These are phyloP conservation scores for Eira barbara DNA, from an alignment of 2,113 vertebrate genomes.

Conservation along the genomic window DNA sequence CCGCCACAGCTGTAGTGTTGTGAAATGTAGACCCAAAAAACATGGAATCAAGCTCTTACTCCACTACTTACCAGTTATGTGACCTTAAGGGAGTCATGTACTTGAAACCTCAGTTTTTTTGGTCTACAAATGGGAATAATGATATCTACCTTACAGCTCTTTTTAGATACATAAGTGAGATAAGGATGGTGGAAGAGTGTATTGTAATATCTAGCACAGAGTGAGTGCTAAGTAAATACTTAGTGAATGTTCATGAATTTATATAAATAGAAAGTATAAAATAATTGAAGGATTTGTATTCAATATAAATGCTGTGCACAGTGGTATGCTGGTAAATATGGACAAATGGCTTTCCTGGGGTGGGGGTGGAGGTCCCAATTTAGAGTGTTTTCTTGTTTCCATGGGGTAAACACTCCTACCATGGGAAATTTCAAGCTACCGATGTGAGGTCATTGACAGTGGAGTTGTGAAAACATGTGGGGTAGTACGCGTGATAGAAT, in stretches of 20 bases:
- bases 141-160: background rate
- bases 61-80: background rate
- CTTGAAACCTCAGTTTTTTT: background rate
- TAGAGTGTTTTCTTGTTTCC: background rate
- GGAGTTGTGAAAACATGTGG: background rate
- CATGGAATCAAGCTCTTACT: background rate
- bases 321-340: background rate
- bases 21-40: background rate
- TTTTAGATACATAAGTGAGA: background rate
- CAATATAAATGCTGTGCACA: background rate
- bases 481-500: accelerated
- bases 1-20: no score
- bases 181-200: background rate
- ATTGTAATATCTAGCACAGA: background rate
- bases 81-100: background rate
- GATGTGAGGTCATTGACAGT: background rate
- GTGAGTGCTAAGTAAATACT: background rate
- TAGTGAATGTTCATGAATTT: background rate
- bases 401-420: background rate
- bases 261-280: background rate
- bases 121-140: background rate
- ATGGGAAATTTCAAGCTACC: background rate
- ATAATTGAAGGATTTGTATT: background rate
- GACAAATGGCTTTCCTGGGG: background rate
- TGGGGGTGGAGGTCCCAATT: background rate